phyloP scores from a whole-genome alignment of 2,113 vertebrate species.

The Plecotus auritus region DNA sequence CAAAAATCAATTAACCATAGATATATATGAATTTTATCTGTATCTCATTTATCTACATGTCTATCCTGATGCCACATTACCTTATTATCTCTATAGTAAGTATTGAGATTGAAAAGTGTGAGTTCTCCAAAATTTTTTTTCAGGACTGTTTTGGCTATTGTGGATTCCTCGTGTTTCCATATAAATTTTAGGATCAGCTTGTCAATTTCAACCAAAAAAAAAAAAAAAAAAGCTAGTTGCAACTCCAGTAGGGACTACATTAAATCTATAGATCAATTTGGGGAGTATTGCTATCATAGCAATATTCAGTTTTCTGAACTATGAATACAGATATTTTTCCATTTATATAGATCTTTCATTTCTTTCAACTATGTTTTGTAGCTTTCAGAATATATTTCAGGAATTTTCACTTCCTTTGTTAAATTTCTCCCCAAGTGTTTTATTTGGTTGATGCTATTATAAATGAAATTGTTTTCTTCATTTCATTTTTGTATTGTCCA shows the following conservation, averaged over 20 bases:
- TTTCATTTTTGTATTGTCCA: not conserved
- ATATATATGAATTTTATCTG: not conserved
- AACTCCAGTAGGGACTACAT: not conserved
- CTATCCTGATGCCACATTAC: not conserved
- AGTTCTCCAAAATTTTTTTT: not conserved
- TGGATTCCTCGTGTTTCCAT: not conserved
- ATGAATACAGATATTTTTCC: not conserved
- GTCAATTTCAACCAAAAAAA: not conserved
- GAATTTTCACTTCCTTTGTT: not conserved
- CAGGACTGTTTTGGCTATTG: not conserved
- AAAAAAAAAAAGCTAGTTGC: not conserved
- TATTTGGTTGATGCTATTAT: not conserved
- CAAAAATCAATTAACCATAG: not conserved
- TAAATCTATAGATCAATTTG: not conserved
- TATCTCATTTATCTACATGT: not conserved
- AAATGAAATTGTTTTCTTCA: not conserved
- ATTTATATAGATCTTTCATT: not conserved
- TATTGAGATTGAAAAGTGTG: not conserved
- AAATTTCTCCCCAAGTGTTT: not conserved
- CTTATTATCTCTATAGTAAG: not conserved
- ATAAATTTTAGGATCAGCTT: not conserved
- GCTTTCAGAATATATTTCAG: not conserved
- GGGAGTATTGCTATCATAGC: not conserved
- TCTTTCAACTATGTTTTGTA: not conserved
- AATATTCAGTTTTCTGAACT: not conserved